Evolutionary conservation across 2,797 vertebrate genomes (phyloP), one percentile per base, ranked within the genome.

Genomic region (Philypnodon macrostomus): DNA sequence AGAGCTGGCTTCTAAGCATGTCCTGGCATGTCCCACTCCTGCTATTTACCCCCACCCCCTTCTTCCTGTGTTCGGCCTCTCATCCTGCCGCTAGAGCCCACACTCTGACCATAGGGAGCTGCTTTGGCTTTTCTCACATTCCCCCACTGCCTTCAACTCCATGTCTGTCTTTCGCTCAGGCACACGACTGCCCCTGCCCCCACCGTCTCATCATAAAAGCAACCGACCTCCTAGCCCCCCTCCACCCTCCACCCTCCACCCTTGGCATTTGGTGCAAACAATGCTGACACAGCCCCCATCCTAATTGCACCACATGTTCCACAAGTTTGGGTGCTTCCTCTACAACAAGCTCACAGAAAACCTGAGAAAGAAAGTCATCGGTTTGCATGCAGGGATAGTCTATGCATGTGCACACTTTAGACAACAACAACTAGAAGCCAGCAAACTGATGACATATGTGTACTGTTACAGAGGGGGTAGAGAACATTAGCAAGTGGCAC

Each of bases 231-330:
- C 67, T 49, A 63, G 48, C 58, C 59, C 80, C 74, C 62, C 73
- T 67, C 75, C 73, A 72, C 72, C 77, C 72, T 67, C 70, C 75
- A 73, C 66, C 73, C 71, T 48, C n/a, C n/a, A n/a, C n/a, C n/a
- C n/a, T 51, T 70, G 74, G 77, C 84, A 83, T 86, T 87, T 80
- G 79, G 70, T 55, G 74, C 75, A 88, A 86, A 88, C 84, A 85
- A 84, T 84, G 80, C 85, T 75, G 80, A 85, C 77, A 70, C 64
- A 83, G 75, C 80, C 76, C 79, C 77, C 80, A 53, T 67, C 55
- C 69, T 82, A 83, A 82, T 83, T 75, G 80, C 75, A 80, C 80
- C 77, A 81, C 81, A 84, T 84, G 83, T 79, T 86, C 69, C 75
- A 74, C 76, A 80, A 81, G 77, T 77, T 82, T 50, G 13, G 30